phyloP scores from a whole-genome alignment of 2,888 invertebrate genomes.

The Aproaerema taeniolella region DNA sequence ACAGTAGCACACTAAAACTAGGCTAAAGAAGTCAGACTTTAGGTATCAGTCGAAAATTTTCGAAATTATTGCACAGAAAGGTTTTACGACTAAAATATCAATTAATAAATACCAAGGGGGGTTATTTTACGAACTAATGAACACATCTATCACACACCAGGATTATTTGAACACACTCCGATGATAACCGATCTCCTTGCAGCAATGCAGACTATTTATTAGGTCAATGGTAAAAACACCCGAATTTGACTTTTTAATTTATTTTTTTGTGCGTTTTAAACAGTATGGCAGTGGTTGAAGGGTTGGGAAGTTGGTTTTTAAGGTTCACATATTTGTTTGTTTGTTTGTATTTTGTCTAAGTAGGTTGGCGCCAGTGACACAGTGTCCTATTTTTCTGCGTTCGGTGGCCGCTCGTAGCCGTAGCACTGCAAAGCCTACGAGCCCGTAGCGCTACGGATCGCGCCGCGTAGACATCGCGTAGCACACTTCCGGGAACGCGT shows the following conservation, averaged over 20 bases:
- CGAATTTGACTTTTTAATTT: background rate
- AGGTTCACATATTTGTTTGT: slow-evolving; percentile 36
- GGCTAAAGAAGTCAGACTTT: slow-evolving; percentile 44
- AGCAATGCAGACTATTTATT: slow-evolving; percentile 58
- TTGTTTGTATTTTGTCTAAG: slow-evolving; percentile 32
- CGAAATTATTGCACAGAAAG: slow-evolving; percentile 39
- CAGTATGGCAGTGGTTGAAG: slow-evolving; percentile 41
- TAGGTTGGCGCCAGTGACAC: slow-evolving; percentile 49
- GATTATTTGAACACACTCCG: slow-evolving; percentile 39
- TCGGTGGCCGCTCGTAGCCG: slow-evolving; percentile 43
- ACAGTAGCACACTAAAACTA: slow-evolving; percentile 23
- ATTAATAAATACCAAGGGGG: slow-evolving; percentile 24
- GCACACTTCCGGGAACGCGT: slow-evolving; percentile 51
- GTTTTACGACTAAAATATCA: slow-evolving; percentile 26
- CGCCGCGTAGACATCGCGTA: slow-evolving; percentile 40
- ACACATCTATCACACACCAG: slow-evolving; percentile 60
- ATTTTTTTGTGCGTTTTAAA: slow-evolving; percentile 36
- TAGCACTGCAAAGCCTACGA: slow-evolving; percentile 70
- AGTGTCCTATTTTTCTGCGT: slow-evolving; percentile 51
- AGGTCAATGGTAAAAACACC: slow-evolving; percentile 55
- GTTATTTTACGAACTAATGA: slow-evolving; percentile 51
- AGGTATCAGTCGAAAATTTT: slow-evolving; percentile 46
- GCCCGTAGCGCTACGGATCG: slow-evolving; percentile 57
- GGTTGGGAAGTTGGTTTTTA: slow-evolving; percentile 9
- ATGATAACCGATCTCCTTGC: slow-evolving; percentile 15